Evolutionary conservation across 2,113 vertebrate species (phyloP).

Genomic region (Sclerurus mexicanus): DNA sequence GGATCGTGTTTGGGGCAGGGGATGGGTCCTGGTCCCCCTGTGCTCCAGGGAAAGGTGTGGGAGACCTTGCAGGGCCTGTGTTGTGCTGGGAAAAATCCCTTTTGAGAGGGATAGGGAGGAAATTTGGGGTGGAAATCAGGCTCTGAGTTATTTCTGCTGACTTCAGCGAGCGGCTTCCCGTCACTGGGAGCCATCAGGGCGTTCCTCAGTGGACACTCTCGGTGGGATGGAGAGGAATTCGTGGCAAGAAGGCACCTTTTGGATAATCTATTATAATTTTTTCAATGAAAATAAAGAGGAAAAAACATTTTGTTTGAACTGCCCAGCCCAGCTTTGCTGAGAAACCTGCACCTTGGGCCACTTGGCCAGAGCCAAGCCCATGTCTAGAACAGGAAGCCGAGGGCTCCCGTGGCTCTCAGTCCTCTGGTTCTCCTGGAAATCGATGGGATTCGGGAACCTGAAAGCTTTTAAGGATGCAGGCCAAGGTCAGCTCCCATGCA

Average conservation of each 20-base stretch:
- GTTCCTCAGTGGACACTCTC: accelerated
- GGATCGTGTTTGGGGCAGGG: background rate
- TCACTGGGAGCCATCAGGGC: accelerated
- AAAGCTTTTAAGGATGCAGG: background rate
- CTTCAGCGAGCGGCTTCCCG: background rate
- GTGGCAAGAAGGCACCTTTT: background rate
- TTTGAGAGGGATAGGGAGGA: background rate
- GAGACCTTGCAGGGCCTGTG: accelerated
- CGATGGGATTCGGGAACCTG: background rate
- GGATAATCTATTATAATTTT: accelerated
- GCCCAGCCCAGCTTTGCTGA: background rate
- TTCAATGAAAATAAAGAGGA: background rate
- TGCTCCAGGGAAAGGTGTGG: accelerated
- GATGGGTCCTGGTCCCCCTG: background rate
- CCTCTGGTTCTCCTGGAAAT: background rate
- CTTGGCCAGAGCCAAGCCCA: background rate
- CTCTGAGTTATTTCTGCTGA: background rate
- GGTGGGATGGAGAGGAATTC: accelerated
- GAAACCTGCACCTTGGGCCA: background rate
- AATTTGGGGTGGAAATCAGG: background rate
- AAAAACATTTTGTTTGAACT: accelerated
- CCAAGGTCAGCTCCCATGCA: background rate
- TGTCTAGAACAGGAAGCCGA: background rate
- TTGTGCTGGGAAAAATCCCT: background rate
- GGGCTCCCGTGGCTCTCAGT: background rate